A percentile compares a stretch with the other conserved stretches of the same genome.
These are phyloP conservation scores for Drosophila asahinai DNA, from an alignment of 1,140 invertebrate genomes.

Conservation along the genomic window DNA sequence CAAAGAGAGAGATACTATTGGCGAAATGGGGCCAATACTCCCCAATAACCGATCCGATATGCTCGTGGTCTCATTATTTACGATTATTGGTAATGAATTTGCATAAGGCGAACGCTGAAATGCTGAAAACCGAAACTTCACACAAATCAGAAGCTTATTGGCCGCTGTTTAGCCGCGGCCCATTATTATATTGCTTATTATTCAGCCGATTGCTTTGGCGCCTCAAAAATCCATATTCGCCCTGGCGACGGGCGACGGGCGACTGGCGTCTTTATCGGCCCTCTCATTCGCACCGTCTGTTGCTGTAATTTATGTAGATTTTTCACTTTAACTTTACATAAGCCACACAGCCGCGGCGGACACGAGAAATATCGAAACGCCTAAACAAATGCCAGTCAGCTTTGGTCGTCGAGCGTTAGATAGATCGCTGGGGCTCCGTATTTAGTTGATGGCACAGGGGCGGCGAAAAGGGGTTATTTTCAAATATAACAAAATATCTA, in stretches of 20 bases:
- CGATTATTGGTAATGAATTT: conserved; percentile 72
- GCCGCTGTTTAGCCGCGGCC: conserved; percentile 64
- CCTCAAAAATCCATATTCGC: conserved; percentile 40
- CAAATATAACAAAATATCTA: background rate
- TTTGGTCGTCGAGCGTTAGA: conserved; percentile 24
- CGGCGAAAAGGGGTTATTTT: conserved; percentile 4
- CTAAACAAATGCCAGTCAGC: conserved; percentile 72
- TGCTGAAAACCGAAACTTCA: conserved; percentile 68
- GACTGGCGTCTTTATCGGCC: too few relatives aligned
- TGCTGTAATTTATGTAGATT: conserved; percentile 76
- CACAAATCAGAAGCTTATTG: conserved; percentile 83
- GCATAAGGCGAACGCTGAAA: conserved; percentile 57
- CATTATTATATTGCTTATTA: conserved; percentile 76
- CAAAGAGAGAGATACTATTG: conserved; percentile 25
- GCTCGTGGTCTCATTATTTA: conserved; percentile 76
- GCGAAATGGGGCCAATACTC: conserved; percentile 47
- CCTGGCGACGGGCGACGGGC: conserved; percentile 32
- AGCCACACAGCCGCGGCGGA: conserved; percentile 35
- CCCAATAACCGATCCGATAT: conserved; percentile 32
- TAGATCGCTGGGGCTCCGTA: conserved; percentile 38
- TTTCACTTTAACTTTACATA: conserved; percentile 71
- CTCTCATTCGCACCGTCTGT: too few relatives aligned
- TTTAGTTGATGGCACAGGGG: conserved; percentile 46
- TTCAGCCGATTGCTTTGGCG: conserved; percentile 65
- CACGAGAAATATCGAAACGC: conserved; percentile 63